A percentile compares a stretch with the other conserved stretches of the same genome.
These are phyloP conservation scores for Antheraea assamensis DNA, from an alignment of 2,888 invertebrate species.

Conservation along the genomic window DNA sequence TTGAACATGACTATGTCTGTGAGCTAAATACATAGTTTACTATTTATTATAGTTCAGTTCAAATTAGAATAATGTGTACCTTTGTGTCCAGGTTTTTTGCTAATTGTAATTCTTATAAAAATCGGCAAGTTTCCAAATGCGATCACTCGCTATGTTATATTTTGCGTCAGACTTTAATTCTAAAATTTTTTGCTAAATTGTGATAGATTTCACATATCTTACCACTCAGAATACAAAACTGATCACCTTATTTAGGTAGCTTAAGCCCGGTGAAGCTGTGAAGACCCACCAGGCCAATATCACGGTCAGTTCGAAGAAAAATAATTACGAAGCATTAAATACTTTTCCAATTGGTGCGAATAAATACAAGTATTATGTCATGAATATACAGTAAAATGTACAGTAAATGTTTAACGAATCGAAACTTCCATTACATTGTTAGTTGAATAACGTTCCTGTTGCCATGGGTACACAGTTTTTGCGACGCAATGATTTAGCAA, in stretches of 20 bases:
- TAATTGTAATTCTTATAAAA: too few species aligned
- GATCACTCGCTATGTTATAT: too few species aligned
- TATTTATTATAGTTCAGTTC: background rate
- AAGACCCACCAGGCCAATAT: too few species aligned
- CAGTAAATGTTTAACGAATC: background rate
- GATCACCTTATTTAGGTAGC: too few species aligned
- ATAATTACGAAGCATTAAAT: too few species aligned
- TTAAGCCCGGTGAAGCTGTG: too few species aligned
- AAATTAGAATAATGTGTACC: background rate
- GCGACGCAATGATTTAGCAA: slow-evolving; percentile 38
- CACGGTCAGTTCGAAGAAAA: too few species aligned
- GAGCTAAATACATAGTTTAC: background rate
- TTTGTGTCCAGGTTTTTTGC: background rate
- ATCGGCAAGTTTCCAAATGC: too few species aligned
- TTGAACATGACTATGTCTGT: background rate
- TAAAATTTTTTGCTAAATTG: too few species aligned
- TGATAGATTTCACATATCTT: too few species aligned
- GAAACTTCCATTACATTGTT: background rate
- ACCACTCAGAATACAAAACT: too few species aligned
- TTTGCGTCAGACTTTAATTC: too few species aligned
- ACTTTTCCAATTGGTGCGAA: background rate
- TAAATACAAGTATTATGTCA: background rate
- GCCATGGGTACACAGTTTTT: slow-evolving; percentile 40
- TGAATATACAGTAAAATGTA: background rate
- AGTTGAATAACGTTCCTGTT: slow-evolving; percentile 27